phyloP scores from a whole-genome alignment of 1,140 invertebrate species.

The Cyrtorhinus lividipennis region DNA sequence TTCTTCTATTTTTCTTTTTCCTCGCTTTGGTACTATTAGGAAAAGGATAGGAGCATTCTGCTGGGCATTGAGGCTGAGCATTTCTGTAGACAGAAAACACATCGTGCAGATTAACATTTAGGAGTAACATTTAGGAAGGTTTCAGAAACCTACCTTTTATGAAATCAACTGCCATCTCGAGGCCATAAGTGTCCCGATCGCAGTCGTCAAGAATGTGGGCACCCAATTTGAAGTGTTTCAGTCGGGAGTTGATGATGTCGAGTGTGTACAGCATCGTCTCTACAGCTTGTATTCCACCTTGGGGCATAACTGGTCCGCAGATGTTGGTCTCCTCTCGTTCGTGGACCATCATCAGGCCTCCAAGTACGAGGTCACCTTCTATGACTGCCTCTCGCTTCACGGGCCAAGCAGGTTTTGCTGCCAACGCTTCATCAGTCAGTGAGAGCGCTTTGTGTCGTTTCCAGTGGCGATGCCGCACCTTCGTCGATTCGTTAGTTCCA shows the following conservation, averaged over 20 bases:
- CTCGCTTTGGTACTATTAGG: no score
- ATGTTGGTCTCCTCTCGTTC: conserved; percentile 67
- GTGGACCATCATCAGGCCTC: conserved; percentile 91
- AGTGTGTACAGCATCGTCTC: conserved; percentile 87
- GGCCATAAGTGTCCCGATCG: conserved; percentile 87
- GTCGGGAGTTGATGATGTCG: conserved; percentile 57
- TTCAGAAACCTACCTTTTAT: conserved; percentile 82
- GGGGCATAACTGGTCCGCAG: conserved; percentile 86
- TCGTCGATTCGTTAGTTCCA: background rate
- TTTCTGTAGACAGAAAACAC: no score
- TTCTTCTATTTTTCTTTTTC: no score
- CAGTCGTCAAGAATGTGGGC: conserved; percentile 87
- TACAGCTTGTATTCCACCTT: conserved; percentile 78
- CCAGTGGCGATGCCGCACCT: conserved; percentile 1
- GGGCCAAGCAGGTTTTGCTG: conserved; percentile 44
- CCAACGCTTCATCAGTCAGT: background rate
- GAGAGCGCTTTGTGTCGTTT: background rate
- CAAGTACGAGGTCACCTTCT: conserved; percentile 67
- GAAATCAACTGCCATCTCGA: conserved; percentile 92
- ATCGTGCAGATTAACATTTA: no score
- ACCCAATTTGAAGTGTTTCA: conserved; percentile 59
- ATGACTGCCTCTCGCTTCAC: conserved; percentile 71
- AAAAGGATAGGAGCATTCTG: no score
- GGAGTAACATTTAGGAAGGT: no score
- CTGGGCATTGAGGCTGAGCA: no score